Percentiles rank a stretch among this genome's conserved stretches.
These are phyloP conservation scores for Miichthys miiuy DNA, from an alignment of 2,797 vertebrate species.

Conservation along the genomic window DNA sequence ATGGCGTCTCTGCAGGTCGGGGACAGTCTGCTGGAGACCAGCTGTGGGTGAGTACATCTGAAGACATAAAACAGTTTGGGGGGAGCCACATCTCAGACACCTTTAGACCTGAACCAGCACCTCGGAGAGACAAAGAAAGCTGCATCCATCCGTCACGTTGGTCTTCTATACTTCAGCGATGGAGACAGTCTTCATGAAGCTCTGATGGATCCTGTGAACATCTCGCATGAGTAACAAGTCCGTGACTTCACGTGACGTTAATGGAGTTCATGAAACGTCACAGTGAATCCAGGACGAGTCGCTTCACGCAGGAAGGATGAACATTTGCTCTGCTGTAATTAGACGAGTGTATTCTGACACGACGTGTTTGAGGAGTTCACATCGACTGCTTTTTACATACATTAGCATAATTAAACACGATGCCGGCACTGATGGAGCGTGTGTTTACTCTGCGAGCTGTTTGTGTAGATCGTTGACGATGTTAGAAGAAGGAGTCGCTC, in stretches of 20 bases:
- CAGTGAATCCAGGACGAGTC: neutral
- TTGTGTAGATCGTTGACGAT: neutral
- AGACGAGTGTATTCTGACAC: slow-evolving; percentile 47
- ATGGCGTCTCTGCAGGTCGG: slow-evolving; percentile 97
- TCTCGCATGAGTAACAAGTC: slow-evolving; percentile 15
- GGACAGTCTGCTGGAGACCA: slow-evolving; percentile 94
- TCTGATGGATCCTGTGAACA: slow-evolving; percentile 30
- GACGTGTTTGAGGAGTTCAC: slow-evolving; percentile 42
- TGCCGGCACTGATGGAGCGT: slow-evolving; percentile 50
- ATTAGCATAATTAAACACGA: slow-evolving; percentile 63
- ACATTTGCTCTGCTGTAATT: slow-evolving; percentile 43
- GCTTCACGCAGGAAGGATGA: slow-evolving; percentile 23
- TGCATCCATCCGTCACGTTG: neutral
- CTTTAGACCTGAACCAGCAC: too few species aligned
- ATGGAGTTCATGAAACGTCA: slow-evolving; percentile 57
- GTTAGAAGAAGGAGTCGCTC: slow-evolving; percentile 9
- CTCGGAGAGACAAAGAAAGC: neutral
- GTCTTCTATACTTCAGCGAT: neutral
- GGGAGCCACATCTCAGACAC: too few species aligned
- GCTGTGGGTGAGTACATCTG: slow-evolving; percentile 89
- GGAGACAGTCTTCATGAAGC: neutral
- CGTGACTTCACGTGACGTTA: slow-evolving; percentile 19
- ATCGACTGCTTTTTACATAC: slow-evolving; percentile 37
- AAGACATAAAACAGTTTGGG: too few species aligned
- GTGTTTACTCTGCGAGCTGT: slow-evolving; percentile 45